These are phyloP conservation scores for Netelia fuscicornis DNA, from an alignment of 2,888 invertebrate genomes.

Conservation along the genomic window DNA sequence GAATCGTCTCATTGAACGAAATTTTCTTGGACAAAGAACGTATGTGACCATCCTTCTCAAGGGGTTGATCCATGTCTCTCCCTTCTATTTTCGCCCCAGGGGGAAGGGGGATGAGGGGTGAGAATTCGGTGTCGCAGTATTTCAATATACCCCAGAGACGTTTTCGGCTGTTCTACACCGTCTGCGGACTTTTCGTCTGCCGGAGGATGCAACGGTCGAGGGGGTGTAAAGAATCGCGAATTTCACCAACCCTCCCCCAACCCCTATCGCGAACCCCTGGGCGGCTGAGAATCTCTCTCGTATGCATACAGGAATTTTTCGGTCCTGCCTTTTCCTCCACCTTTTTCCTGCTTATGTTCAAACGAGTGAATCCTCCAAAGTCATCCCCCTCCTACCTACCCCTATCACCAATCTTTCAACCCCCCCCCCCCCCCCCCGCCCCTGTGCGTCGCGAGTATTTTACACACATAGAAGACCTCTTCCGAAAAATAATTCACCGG, in stretches of 20 bases:
- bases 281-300: constrained; percentile 39
- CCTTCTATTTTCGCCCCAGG: constrained; percentile 17
- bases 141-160: constrained; percentile 80
- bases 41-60: not conserved
- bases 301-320: constrained; percentile 70
- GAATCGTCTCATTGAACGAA: no score
- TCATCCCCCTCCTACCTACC: not conserved
- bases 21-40: not conserved
- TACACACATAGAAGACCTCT: constrained; percentile 11
- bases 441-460: not conserved
- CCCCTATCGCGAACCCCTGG: constrained; percentile 28
- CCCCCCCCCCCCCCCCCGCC: not conserved
- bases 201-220: constrained; percentile 25
- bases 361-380: constrained; percentile 42
- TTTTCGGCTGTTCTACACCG: constrained; percentile 68
- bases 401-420: constrained; percentile 4
- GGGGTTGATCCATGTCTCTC: not conserved
- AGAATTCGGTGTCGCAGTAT: constrained; percentile 77
- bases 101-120: constrained; percentile 48
- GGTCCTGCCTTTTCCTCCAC: constrained; percentile 58
- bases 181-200: constrained; percentile 37
- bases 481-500: constrained; percentile 23
- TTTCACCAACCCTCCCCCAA: not conserved
- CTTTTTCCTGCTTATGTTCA: constrained; percentile 11
- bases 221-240: constrained; percentile 73